Conservation (phyloP, 1,140 invertebrate species). For the Drosophila truncata region DNA sequence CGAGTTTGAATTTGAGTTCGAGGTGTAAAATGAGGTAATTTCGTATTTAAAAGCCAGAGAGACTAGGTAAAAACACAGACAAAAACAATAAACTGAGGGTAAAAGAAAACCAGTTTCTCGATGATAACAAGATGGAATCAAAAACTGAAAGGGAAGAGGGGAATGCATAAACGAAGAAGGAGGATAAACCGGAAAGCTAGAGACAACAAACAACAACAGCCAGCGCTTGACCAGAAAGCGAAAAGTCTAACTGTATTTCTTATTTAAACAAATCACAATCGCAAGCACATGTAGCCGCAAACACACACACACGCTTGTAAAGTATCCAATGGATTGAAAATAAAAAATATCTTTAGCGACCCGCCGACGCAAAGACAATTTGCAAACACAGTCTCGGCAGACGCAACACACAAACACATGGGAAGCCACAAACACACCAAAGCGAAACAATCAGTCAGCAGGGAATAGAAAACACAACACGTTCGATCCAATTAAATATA, state of each 20-base stretch:
- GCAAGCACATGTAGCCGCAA: conserved; percentile 38
- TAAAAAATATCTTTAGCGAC: conserved; percentile 41
- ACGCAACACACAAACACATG: conserved; percentile 29
- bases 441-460: conserved; percentile 24
- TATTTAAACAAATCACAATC: conserved; percentile 37
- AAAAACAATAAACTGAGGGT: conserved; percentile 39
- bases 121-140: conserved; percentile 35
- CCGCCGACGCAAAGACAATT: conserved; percentile 56
- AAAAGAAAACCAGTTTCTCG: conserved; percentile 63
- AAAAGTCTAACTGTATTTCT: conserved; percentile 57
- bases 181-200: conserved; percentile 55
- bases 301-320: conserved; percentile 33
- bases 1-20: conserved; percentile 17
- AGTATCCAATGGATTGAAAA: conserved; percentile 51
- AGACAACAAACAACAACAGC: conserved; percentile 22
- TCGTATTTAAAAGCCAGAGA: conserved; percentile 54
- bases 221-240: conserved; percentile 49
- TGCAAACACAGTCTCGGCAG: conserved; percentile 58
- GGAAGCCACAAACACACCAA: conserved; percentile 15
- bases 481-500: conserved; percentile 63
- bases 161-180: neutral
- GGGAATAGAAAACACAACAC: conserved; percentile 33
- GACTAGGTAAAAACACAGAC: conserved; percentile 34
- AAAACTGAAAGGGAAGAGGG: conserved; percentile 14
- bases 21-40: conserved; percentile 82